Conservation (phyloP, 1,140 invertebrate genomes). For the Melanaphis sacchari region DNA sequence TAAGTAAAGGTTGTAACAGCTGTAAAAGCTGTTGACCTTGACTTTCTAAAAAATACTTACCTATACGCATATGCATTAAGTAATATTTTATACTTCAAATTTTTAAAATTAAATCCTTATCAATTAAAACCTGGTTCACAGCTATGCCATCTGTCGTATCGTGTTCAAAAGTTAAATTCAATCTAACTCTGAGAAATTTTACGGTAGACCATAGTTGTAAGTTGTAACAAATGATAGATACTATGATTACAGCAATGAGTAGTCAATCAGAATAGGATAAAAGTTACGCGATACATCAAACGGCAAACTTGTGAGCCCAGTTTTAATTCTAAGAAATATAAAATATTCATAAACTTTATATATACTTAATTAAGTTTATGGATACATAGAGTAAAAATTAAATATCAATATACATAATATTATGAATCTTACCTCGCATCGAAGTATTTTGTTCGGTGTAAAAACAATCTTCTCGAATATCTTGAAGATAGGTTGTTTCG, state of each 20-base stretch:
- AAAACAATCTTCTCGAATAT: slow-evolving; percentile 53
- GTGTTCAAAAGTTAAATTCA: no score
- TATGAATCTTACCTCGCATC: slow-evolving; percentile 29
- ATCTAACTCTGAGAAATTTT: no score
- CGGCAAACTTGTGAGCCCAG: no score
- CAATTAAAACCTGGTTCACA: no score
- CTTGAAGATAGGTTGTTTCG: slow-evolving; percentile 46
- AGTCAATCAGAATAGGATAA: no score
- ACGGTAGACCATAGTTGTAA: no score
- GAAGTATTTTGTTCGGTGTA: slow-evolving; percentile 50
- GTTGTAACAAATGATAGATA: no score
- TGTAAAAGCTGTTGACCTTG: neutral
- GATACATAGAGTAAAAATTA: neutral
- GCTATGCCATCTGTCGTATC: no score
- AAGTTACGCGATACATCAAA: no score
- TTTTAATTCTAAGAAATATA: neutral
- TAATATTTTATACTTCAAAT: neutral
- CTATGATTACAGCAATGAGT: no score
- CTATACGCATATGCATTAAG: neutral
- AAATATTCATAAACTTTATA: neutral
- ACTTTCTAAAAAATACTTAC: neutral
- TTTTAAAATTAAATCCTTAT: no score
- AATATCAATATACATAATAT: neutral
- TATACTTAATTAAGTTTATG: no score
- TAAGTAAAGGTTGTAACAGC: neutral